A percentile compares a stretch with the other conserved stretches of the same genome.
These are phyloP conservation scores for Psilanteris sp. DNA, from an alignment of 1,140 invertebrate genomes.

Conservation along the genomic window DNA sequence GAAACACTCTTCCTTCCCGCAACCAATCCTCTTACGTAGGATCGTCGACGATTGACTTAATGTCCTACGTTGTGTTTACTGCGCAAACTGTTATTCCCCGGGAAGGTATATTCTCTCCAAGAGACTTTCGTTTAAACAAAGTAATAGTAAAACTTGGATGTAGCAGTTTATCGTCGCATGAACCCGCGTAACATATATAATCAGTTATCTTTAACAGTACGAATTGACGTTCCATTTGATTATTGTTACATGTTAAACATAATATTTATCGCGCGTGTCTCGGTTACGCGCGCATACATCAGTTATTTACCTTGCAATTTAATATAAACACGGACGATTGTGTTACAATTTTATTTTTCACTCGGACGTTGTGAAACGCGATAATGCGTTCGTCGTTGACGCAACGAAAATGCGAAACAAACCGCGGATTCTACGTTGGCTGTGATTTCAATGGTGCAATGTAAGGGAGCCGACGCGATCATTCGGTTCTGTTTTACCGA, in stretches of 20 bases:
- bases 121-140: background rate
- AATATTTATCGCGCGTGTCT: constrained; percentile 32
- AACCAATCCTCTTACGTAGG: constrained; percentile 4
- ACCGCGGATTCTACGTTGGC: no score
- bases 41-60: constrained; percentile 26
- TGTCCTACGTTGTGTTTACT: constrained; percentile 1
- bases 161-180: constrained; percentile 7
- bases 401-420: no score
- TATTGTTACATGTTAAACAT: constrained; percentile 36
- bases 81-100: background rate
- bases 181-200: constrained; percentile 1
- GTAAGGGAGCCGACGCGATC: no score
- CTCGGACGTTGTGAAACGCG: no score
- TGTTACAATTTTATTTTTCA: no score
- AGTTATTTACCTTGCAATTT: constrained; percentile 9
- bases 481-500: no score
- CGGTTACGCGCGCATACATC: constrained; percentile 23
- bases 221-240: constrained; percentile 34
- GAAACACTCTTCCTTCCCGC: constrained; percentile 5
- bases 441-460: no score
- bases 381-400: no score
- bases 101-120: no score
- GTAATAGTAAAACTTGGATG: background rate
- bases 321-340: no score
- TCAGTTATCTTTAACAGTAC: constrained; percentile 2